Evolutionary conservation across 2,888 invertebrate species (phyloP).

Genomic region (Escarpia spicata): DNA sequence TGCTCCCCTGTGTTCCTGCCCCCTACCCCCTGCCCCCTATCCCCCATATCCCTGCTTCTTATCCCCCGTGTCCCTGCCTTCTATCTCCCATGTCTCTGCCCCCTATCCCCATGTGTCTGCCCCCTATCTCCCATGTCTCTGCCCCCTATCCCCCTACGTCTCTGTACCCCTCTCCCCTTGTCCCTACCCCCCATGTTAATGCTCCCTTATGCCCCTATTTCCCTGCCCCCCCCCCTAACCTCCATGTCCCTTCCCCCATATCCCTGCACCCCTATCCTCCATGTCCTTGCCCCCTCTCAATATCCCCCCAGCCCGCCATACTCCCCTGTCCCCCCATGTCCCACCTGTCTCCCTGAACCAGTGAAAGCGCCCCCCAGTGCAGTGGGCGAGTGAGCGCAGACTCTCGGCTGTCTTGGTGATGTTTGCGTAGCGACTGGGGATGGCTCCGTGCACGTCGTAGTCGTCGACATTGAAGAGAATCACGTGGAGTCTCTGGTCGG

Average conservation of each 20-base stretch:
- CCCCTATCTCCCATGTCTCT: too few species aligned
- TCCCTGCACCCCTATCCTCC: not conserved
- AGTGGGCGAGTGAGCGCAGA: conserved; percentile 62
- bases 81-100: too few species aligned
- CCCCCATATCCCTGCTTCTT: too few species aligned
- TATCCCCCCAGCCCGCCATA: not conserved
- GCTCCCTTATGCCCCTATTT: too few species aligned
- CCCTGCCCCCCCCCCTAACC: too few species aligned
- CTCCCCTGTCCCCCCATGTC: not conserved
- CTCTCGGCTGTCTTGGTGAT: conserved; percentile 64
- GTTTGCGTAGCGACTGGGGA: conserved; percentile 65
- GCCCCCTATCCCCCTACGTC: not conserved
- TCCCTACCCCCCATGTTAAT: too few species aligned
- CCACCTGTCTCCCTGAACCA: conserved; percentile 66
- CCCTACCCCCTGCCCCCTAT: too few species aligned
- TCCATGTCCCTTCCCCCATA: not conserved
- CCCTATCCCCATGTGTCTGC: too few species aligned
- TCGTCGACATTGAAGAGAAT: conserved; percentile 66
- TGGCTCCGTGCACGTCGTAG: conserved; percentile 62
- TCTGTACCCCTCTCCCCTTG: not conserved
- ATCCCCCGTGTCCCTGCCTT: too few species aligned
- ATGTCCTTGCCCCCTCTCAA: not conserved
- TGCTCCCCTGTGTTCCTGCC: too few species aligned
- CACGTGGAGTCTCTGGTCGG: conserved; percentile 51
- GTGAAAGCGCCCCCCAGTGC: conserved; percentile 64